Conservation (phyloP, 2,888 invertebrate genomes). For the Atethmia centrago region DNA sequence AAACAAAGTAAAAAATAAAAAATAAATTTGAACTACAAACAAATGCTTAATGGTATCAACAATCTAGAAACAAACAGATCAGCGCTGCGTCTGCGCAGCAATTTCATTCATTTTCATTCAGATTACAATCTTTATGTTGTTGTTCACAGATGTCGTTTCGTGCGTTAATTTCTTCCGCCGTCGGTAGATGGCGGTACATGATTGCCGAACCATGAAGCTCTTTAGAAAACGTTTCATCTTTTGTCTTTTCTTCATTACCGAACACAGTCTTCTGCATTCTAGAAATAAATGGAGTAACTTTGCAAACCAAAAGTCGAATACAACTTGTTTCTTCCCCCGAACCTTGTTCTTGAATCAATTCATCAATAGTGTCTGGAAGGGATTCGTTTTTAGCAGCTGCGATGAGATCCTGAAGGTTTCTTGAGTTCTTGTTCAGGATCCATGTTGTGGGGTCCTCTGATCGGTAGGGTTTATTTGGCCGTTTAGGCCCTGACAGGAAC, state of each 20-base stretch:
- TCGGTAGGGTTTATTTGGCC: slow-evolving; percentile 71
- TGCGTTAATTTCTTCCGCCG: slow-evolving; percentile 90
- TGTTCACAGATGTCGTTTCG: slow-evolving; percentile 92
- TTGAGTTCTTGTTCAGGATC: slow-evolving; percentile 92
- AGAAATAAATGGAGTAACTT: slow-evolving; percentile 94
- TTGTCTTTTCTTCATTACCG: slow-evolving; percentile 76
- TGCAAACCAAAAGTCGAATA: slow-evolving; percentile 93
- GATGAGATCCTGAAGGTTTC: slow-evolving; percentile 90
- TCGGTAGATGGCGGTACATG: slow-evolving; percentile 92
- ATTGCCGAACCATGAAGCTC: slow-evolving; percentile 79
- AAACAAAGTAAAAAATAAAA: slow-evolving; percentile 19
- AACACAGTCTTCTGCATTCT: slow-evolving; percentile 94
- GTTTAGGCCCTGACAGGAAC: slow-evolving; percentile 84
- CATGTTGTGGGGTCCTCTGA: slow-evolving; percentile 86
- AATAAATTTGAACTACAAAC: slow-evolving; percentile 13
- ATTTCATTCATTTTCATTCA: slow-evolving; percentile 81
- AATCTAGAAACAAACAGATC: slow-evolving; percentile 21
- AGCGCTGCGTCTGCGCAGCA: slow-evolving; percentile 10
- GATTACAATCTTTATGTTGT: slow-evolving; percentile 88
- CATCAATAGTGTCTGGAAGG: slow-evolving; percentile 91
- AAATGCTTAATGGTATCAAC: not conserved
- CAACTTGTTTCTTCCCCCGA: slow-evolving; percentile 92
- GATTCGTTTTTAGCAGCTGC: slow-evolving; percentile 91
- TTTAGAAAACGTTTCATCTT: slow-evolving; percentile 70
- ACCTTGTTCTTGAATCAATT: slow-evolving; percentile 89